Base-by-base conservation (phyloP, 2,888 invertebrate genomes). In the Zhengitettix transpicula region DNA sequence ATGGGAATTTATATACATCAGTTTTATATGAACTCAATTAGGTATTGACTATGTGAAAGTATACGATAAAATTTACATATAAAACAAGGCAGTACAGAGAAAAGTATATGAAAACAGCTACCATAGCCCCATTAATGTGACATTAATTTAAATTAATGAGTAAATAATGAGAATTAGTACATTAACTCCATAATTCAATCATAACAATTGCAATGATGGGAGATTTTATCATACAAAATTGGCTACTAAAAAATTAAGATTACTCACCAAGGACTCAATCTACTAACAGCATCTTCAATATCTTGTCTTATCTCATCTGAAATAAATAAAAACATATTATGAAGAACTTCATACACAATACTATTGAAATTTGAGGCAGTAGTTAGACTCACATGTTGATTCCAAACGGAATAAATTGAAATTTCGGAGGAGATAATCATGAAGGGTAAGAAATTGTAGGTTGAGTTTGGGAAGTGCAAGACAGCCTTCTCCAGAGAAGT, bases 251-350 rank as follows among this genome's bases (percentile, higher is more conserved):
- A 40, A 14, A 55, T 40, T 14, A 55, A 2, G 28, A 12, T 54
- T 65, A 72, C 76, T 77, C 79, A 84, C 92, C 97, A 97, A 58
- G 99, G 99, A 68, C 95, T 87, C 71, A 99, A 79, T 67, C 98
- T 83, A 70, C 91, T 91, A 0, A 99, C 87, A 9, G 94, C 89
- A 76, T 98, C 97, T 76, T 99, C 98, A 62, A 99, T 90, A 69
- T 99, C 98, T 75, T 98, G 97, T 3, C 98, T 81, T 66, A 99
- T 98, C 80, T 99, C 98, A 78, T 95, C 92, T 92, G 74, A 54
- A 79, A 79, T 65, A 60, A 67, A 65, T 67, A 65, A 60, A 61
- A 53, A 51, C 9, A 44, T 44, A 16, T 14, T 51, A n/a, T 14
- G 47, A 14, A 47, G 47, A 47, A 47, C 47, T 5, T 12, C 2